Evolutionary conservation across 1,140 invertebrate species (phyloP).

Genomic region (Cherax destructor): DNA sequence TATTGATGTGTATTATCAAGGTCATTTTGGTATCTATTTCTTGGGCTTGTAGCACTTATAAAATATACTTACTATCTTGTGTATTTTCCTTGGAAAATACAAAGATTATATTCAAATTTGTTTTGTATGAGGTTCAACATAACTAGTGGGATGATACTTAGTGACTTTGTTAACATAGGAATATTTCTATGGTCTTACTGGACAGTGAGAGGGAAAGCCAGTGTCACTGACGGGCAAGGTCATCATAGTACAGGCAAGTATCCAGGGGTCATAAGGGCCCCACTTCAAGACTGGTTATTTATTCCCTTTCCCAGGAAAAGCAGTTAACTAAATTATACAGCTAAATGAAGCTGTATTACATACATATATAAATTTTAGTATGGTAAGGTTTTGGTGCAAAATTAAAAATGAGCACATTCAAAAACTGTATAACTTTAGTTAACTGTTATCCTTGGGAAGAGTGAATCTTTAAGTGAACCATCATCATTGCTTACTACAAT

Average conservation of each 20-base stretch:
- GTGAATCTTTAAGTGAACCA: too few species aligned
- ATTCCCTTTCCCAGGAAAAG: too few species aligned
- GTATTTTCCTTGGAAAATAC: constrained; percentile 37
- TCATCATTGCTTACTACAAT: too few species aligned
- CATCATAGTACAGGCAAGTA: neutral
- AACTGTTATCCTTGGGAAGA: too few species aligned
- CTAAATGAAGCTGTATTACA: too few species aligned
- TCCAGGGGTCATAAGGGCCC: neutral
- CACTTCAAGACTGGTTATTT: too few species aligned
- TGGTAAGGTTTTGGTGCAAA: too few species aligned
- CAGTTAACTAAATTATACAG: too few species aligned
- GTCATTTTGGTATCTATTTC: neutral
- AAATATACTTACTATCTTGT: constrained; percentile 21
- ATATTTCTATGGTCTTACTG: neutral
- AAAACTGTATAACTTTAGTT: too few species aligned
- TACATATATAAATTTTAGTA: too few species aligned
- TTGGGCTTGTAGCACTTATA: constrained; percentile 38
- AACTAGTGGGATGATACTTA: neutral
- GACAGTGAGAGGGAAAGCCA: neutral
- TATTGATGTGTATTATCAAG: neutral
- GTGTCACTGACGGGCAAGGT: neutral
- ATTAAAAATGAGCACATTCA: too few species aligned
- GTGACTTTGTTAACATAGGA: constrained; percentile 13
- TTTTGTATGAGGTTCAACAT: neutral
- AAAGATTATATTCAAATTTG: constrained; percentile 23